Percentiles rank a stretch among this genome's conserved stretches.
Evolutionary conservation across 2,888 invertebrate species (phyloP).

Genomic region (Tholera decimalis): DNA sequence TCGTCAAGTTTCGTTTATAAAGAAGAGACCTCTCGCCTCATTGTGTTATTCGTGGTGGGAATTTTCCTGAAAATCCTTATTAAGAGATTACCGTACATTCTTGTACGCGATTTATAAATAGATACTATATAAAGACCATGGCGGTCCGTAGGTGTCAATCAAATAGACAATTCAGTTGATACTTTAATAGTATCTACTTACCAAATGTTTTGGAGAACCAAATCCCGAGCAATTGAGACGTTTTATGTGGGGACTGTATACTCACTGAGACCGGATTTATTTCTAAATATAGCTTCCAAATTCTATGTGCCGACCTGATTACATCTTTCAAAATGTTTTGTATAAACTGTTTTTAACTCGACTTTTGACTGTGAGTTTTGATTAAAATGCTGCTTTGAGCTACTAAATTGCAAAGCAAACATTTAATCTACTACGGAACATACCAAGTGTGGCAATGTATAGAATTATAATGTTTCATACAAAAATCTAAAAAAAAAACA

Average conservation of each 20-base stretch:
- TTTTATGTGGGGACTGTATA: not conserved
- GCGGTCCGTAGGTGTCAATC: not conserved
- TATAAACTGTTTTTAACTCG: not conserved
- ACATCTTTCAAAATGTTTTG: not conserved
- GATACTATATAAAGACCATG: not conserved
- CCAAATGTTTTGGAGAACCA: not conserved
- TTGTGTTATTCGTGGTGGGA: too few species aligned
- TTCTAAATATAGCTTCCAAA: not conserved
- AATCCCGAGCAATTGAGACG: not conserved
- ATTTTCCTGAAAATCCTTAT: too few species aligned
- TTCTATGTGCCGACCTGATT: not conserved
- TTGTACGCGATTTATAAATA: constrained; percentile 4
- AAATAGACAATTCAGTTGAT: not conserved
- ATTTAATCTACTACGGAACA: not conserved
- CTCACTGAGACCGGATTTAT: not conserved
- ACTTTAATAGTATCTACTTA: not conserved
- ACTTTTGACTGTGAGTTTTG: constrained; percentile 3
- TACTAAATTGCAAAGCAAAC: not conserved
- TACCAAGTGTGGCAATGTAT: not conserved
- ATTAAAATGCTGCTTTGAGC: constrained; percentile 16
- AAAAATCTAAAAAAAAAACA: not conserved
- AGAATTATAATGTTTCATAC: not conserved
- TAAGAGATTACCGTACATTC: not conserved
- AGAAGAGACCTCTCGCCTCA: too few species aligned
- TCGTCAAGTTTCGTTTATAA: too few species aligned